Percentiles rank a stretch among this genome's conserved stretches.
These are phyloP conservation scores for Salvator merianae DNA, from an alignment of 2,113 vertebrate species.

Conservation along the genomic window DNA sequence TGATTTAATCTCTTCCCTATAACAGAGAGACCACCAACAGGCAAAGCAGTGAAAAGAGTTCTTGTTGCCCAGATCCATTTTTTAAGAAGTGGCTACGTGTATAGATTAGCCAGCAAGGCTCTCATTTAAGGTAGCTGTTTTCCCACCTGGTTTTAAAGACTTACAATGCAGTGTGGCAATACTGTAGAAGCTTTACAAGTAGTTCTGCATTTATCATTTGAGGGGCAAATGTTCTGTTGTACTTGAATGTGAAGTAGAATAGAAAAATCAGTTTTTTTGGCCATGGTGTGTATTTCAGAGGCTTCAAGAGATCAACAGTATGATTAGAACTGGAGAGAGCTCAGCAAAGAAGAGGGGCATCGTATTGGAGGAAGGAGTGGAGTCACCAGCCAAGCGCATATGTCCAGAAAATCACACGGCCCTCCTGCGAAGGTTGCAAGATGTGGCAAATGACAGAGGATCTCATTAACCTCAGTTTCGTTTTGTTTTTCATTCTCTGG, in stretches of 20 bases:
- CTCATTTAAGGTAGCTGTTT: no score
- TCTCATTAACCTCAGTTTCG: slow-evolving; percentile 77
- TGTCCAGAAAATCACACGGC: slow-evolving; percentile 90
- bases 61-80: no score
- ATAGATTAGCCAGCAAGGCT: no score
- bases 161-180: no score
- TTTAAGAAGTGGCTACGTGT: no score
- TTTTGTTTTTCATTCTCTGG: no score
- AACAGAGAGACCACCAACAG: no score
- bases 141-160: no score
- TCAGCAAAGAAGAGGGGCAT: slow-evolving; percentile 91
- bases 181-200: no score
- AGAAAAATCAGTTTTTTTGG: background rate
- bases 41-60: no score
- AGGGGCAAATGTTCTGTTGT: background rate
- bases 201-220: no score
- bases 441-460: slow-evolving; percentile 90
- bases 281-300: slow-evolving; percentile 69
- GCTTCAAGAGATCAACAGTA: slow-evolving; percentile 93
- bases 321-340: slow-evolving; percentile 92
- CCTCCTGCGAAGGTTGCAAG: slow-evolving; percentile 86
- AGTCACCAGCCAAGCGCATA: slow-evolving; percentile 88
- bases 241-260: fast-evolving
- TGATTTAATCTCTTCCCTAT: no score
- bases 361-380: slow-evolving; percentile 83